Evolutionary conservation across 2,888 invertebrate species (phyloP).

Genomic region (Caenorhabditis macrosperma): DNA sequence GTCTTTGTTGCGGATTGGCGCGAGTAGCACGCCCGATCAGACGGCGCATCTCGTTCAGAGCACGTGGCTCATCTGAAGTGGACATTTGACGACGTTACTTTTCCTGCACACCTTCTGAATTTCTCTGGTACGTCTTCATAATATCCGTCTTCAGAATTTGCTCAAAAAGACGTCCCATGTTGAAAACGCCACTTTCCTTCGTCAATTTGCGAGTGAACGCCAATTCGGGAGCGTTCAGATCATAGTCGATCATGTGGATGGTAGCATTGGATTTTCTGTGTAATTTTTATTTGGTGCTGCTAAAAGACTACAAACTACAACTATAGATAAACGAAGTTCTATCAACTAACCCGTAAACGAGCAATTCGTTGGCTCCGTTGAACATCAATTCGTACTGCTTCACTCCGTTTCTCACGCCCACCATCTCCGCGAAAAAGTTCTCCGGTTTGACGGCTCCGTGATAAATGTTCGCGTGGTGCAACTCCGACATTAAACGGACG

Average conservation of each 20-base stretch:
- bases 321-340: too few species aligned
- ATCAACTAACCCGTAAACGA: slow-evolving; percentile 1
- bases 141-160: slow-evolving; percentile 42
- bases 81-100: too few species aligned
- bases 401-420: neutral
- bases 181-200: slow-evolving; percentile 44
- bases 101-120: too few species aligned
- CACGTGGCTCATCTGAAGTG: slow-evolving; percentile 13
- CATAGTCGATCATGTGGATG: slow-evolving; percentile 31
- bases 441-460: slow-evolving; percentile 43
- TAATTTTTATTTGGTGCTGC: neutral
- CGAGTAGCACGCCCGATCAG: slow-evolving; percentile 29
- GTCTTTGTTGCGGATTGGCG: slow-evolving; percentile 36
- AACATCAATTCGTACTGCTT: slow-evolving; percentile 29
- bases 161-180: slow-evolving; percentile 51
- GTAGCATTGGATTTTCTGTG: slow-evolving; percentile 19
- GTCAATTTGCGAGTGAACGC: slow-evolving; percentile 51
- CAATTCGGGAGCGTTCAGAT: slow-evolving; percentile 48
- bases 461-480: slow-evolving; percentile 32
- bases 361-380: slow-evolving; percentile 25
- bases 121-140: slow-evolving; percentile 13
- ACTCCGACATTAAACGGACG: slow-evolving; percentile 47
- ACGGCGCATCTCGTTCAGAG: slow-evolving; percentile 22
- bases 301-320: neutral
- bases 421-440: slow-evolving; percentile 31